phyloP scores from a whole-genome alignment of 2,113 vertebrate species.

The Camelus dromedarius region DNA sequence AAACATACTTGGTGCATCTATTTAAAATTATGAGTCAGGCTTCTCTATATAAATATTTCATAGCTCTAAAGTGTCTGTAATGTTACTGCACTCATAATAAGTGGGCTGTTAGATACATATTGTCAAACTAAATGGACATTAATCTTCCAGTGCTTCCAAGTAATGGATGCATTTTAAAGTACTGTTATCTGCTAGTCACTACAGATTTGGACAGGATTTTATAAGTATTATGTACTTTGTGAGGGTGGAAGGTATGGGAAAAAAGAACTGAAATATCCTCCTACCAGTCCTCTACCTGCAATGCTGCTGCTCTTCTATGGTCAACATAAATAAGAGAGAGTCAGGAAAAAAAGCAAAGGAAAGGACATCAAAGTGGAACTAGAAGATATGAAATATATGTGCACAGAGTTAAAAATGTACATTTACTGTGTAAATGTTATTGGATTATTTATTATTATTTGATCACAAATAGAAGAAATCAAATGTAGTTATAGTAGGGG shows the following conservation, averaged over 20 bases:
- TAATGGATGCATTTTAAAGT: background rate
- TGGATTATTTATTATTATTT: background rate
- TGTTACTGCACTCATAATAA: background rate
- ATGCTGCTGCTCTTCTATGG: background rate
- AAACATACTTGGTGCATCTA: background rate
- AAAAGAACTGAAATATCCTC: background rate
- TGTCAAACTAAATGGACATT: background rate
- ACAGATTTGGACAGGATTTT: background rate
- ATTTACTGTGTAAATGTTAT: background rate
- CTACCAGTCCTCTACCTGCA: background rate
- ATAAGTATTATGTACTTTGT: background rate
- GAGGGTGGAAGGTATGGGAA: background rate
- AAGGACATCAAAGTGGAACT: background rate
- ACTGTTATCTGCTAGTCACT: background rate
- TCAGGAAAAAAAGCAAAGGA: background rate
- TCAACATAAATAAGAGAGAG: background rate
- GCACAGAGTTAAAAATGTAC: background rate
- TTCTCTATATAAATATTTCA: slow-evolving; percentile 56
- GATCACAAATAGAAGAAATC: background rate
- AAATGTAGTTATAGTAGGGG: background rate
- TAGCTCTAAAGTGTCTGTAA: background rate
- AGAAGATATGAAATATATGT: background rate
- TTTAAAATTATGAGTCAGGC: slow-evolving; percentile 15
- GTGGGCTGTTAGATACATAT: background rate
- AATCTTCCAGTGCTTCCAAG: background rate